phyloP scores from a whole-genome alignment of 2,113 vertebrate species.

The Corythoichthys haematopterus region DNA sequence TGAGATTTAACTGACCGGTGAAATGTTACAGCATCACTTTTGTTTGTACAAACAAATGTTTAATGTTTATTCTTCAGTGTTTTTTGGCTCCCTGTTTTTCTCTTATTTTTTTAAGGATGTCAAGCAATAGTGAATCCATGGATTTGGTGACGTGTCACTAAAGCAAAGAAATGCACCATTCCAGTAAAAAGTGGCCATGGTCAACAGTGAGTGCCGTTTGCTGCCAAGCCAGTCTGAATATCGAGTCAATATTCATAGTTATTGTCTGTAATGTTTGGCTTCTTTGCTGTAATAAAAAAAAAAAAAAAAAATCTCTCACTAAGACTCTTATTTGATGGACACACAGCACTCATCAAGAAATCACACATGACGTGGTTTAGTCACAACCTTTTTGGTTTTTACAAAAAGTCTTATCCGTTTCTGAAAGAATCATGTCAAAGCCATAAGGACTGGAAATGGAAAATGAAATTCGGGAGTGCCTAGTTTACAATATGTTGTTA shows the following conservation, averaged over 20 bases:
- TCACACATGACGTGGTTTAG: neutral
- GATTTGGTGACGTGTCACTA: neutral
- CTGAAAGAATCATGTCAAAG: too few species aligned
- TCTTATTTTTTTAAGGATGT: constrained; percentile 6
- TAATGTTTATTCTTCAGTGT: constrained; percentile 21
- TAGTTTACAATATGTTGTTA: too few species aligned
- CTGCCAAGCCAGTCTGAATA: constrained; percentile 43
- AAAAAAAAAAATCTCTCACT: constrained; percentile 59
- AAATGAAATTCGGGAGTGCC: too few species aligned
- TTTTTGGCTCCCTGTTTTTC: constrained; percentile 9
- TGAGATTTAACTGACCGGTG: constrained; percentile 37
- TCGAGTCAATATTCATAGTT: constrained; percentile 53
- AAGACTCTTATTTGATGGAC: constrained; percentile 11
- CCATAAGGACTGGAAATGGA: too few species aligned
- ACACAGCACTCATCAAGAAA: neutral
- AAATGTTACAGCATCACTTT: constrained; percentile 43
- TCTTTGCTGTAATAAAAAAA: constrained; percentile 68
- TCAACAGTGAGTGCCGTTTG: constrained; percentile 37
- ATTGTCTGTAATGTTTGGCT: constrained; percentile 72
- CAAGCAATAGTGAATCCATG: neutral
- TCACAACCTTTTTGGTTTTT: too few species aligned
- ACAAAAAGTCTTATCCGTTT: too few species aligned
- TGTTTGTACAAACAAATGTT: constrained; percentile 39
- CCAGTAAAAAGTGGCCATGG: constrained; percentile 23
- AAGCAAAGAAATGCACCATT: constrained; percentile 1